Evolutionary conservation across 1,140 invertebrate genomes (phyloP).

Genomic region (Drosophila pruinosa): DNA sequence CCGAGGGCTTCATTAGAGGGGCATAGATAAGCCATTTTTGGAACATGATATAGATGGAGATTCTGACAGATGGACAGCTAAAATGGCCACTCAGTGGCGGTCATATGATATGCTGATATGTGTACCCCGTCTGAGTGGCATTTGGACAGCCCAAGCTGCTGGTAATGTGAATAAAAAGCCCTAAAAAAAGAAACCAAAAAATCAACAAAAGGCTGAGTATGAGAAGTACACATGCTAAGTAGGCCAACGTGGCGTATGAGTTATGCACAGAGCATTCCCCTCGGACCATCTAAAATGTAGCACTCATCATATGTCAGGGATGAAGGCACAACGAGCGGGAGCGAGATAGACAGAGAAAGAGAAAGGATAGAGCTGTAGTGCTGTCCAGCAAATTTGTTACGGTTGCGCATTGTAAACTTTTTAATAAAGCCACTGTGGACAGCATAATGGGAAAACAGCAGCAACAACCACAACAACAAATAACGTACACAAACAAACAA

Average conservation of each 20-base stretch:
- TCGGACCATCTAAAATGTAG: slow-evolving; percentile 55
- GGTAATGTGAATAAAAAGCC: slow-evolving; percentile 2
- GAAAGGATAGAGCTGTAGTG: neutral
- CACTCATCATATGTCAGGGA: slow-evolving; percentile 35
- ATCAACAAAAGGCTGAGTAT: neutral
- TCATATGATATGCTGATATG: slow-evolving; percentile 36
- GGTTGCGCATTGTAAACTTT: slow-evolving; percentile 64
- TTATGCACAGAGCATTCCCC: slow-evolving; percentile 43
- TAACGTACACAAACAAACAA: neutral
- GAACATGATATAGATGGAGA: neutral
- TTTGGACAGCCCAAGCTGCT: slow-evolving; percentile 15
- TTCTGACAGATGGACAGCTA: slow-evolving; percentile 13
- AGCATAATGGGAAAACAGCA: slow-evolving; percentile 27
- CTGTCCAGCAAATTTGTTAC: slow-evolving; percentile 25
- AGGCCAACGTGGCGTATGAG: slow-evolving; percentile 37
- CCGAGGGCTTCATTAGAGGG: slow-evolving; percentile 17
- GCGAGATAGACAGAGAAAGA: neutral
- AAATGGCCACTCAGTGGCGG: slow-evolving; percentile 27
- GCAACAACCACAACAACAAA: neutral
- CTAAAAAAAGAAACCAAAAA: neutral
- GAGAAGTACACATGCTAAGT: slow-evolving; percentile 30
- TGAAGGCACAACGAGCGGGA: neutral
- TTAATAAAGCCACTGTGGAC: slow-evolving; percentile 69
- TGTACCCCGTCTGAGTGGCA: slow-evolving; percentile 23
- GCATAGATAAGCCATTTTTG: neutral